Conservation (phyloP, 2,888 invertebrate species). For the Hoplodrina blanda region DNA sequence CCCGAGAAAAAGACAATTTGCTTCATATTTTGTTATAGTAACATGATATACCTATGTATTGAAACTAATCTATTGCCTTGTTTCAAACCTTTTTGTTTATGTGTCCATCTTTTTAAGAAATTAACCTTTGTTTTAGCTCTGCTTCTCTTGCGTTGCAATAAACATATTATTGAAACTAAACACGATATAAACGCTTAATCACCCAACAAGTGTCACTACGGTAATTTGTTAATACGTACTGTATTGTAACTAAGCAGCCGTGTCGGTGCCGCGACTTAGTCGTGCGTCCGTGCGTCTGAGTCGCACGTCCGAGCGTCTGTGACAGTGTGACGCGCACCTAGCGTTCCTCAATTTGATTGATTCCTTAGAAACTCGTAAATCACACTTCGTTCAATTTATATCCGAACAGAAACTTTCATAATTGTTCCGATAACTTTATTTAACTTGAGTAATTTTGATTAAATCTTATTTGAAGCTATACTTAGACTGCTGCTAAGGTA, state of each 20-base stretch:
- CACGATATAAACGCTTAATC: not conserved
- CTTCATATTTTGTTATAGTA: not conserved
- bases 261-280: no score
- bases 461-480: constrained; percentile 18
- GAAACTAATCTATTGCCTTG: no score
- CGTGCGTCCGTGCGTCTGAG: not conserved
- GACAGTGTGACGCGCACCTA: constrained; percentile 5
- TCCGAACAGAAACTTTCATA: constrained; percentile 48
- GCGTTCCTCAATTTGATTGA: constrained; percentile 53
- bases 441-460: constrained; percentile 30
- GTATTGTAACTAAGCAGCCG: not conserved
- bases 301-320: not conserved
- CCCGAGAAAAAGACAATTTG: not conserved
- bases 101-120: no score
- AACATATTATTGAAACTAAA: not conserved
- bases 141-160: no score
- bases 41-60: no score
- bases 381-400: constrained; percentile 37
- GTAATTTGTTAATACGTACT: no score
- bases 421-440: constrained; percentile 43
- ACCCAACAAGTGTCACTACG: not conserved
- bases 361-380: constrained; percentile 52
- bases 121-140: no score
- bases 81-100: no score
- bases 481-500: not conserved